These are phyloP conservation scores for Erythrolamprus reginae DNA, from an alignment of 2,113 vertebrate genomes.

Conservation along the genomic window DNA sequence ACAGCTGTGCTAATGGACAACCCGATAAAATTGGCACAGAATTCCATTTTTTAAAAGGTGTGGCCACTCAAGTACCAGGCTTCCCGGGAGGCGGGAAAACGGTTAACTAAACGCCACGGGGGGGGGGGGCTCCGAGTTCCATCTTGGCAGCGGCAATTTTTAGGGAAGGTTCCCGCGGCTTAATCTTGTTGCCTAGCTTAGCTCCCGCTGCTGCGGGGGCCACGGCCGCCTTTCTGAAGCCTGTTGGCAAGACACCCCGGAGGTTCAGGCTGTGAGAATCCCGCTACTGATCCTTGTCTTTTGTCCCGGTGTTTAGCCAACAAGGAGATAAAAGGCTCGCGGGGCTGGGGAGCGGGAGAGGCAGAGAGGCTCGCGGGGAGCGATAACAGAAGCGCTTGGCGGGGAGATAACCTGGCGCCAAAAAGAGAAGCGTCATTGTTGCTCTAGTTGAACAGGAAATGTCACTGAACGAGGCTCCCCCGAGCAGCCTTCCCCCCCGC, in stretches of 20 bases:
- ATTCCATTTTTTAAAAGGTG: not conserved
- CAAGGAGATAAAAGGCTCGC: not conserved
- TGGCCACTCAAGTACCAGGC: not conserved
- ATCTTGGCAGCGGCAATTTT: not conserved
- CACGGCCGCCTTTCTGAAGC: not conserved
- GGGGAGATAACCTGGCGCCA: not conserved
- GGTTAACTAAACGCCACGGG: not conserved
- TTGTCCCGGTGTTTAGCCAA: not conserved
- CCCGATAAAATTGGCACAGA: not conserved
- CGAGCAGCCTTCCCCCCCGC: not conserved
- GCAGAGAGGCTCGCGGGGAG: not conserved
- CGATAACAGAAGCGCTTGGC: not conserved
- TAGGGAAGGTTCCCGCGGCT: not conserved
- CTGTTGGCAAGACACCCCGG: not conserved
- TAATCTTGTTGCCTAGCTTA: not conserved
- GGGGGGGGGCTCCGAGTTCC: not conserved
- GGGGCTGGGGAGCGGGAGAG: not conserved
- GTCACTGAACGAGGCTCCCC: not conserved
- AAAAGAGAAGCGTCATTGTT: constrained; percentile 7
- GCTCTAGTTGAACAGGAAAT: not conserved
- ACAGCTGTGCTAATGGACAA: not conserved
- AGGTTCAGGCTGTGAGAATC: not conserved
- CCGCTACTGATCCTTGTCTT: not conserved
- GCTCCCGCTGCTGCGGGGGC: not conserved
- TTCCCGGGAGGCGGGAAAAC: not conserved